Evolutionary conservation across 2,797 vertebrate species (phyloP).

Genomic region (Oryzias sinensis): DNA sequence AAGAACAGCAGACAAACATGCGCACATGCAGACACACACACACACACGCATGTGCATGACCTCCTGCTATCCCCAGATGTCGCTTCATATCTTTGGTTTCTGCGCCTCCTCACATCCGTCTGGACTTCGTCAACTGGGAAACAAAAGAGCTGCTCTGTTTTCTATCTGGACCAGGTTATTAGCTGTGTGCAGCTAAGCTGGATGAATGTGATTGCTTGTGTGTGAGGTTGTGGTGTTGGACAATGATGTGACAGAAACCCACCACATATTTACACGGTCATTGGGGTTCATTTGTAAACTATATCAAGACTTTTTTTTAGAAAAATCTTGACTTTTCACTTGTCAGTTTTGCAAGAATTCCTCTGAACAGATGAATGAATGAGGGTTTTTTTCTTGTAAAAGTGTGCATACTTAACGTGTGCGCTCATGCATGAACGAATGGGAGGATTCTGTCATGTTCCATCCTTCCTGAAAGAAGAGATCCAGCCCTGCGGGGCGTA

Average conservation of each 20-base stretch:
- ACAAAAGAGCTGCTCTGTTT: constrained; percentile 57
- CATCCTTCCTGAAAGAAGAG: constrained; percentile 66
- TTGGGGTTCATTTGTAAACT: too few relatives aligned
- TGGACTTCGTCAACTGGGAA: constrained; percentile 62
- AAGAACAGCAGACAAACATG: constrained; percentile 48
- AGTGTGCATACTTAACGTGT: constrained; percentile 21
- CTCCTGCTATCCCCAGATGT: constrained; percentile 51
- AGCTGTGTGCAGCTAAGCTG: constrained; percentile 63
- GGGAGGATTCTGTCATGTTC: constrained; percentile 41
- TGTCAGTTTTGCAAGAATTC: background rate
- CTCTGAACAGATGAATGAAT: background rate
- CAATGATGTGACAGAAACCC: background rate
- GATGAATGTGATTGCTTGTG: constrained; percentile 51
- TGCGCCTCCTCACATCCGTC: constrained; percentile 60
- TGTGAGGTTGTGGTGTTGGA: constrained; percentile 14
- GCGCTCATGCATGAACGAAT: constrained; percentile 9
- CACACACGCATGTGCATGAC: constrained; percentile 30
- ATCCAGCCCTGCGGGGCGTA: constrained; percentile 39
- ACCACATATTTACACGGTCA: too few relatives aligned
- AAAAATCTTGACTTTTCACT: background rate
- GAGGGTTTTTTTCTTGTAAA: constrained; percentile 19
- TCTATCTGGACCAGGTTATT: constrained; percentile 64
- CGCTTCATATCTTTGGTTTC: constrained; percentile 57
- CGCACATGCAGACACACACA: constrained; percentile 24
- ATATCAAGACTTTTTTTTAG: too few relatives aligned